Conservation (phyloP, 2,113 vertebrate genomes). For the Colossoma macropomum region DNA sequence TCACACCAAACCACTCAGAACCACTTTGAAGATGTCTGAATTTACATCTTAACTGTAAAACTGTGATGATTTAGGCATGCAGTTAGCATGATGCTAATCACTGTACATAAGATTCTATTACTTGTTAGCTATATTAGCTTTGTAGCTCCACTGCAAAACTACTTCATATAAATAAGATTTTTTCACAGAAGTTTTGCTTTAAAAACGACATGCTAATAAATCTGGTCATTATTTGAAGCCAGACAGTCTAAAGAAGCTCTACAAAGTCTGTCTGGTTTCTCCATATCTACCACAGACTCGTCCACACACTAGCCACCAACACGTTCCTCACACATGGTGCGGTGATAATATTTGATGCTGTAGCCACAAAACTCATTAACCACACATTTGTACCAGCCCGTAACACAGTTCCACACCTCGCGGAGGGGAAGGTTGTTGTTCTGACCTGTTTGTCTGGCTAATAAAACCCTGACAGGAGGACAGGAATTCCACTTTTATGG, state of each 20-base stretch:
- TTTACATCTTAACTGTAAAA: too few species aligned
- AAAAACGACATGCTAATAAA: background rate
- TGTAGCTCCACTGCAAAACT: too few species aligned
- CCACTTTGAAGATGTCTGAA: too few species aligned
- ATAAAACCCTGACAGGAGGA: constrained; percentile 69
- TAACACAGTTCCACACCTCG: constrained; percentile 47
- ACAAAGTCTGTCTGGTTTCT: background rate
- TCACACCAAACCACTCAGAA: too few species aligned
- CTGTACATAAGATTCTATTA: too few species aligned
- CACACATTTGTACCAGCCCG: constrained; percentile 55
- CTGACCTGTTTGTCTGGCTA: constrained; percentile 59
- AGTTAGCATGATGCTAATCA: too few species aligned
- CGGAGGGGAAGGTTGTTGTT: constrained; percentile 23
- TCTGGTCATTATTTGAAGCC: background rate
- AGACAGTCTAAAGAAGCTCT: too few species aligned
- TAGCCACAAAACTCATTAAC: constrained; percentile 54
- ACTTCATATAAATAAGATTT: too few species aligned
- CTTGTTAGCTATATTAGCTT: too few species aligned
- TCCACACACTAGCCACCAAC: background rate
- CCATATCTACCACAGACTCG: background rate
- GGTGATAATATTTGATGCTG: background rate
- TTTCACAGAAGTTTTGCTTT: background rate
- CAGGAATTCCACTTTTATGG: constrained; percentile 62
- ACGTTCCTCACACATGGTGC: background rate
- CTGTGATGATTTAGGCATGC: too few species aligned